phyloP scores from a whole-genome alignment of 1,140 invertebrate species.

The Caerostris extrusa region DNA sequence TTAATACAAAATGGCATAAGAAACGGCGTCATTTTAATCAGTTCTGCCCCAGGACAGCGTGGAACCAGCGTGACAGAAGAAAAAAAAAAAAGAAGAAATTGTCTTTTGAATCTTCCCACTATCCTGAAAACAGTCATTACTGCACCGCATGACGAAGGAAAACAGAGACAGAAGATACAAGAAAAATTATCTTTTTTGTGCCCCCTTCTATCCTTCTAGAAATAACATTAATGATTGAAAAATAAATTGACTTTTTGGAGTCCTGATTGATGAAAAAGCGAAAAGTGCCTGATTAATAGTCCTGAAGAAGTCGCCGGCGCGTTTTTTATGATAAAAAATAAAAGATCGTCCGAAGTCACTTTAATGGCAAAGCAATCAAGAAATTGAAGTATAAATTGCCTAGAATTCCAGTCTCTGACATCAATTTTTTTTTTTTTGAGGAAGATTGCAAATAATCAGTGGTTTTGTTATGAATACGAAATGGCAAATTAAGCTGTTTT shows the following conservation, averaged over 20 bases:
- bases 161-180: neutral
- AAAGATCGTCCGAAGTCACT: constrained; percentile 29
- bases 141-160: constrained; percentile 2
- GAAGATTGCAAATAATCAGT: neutral
- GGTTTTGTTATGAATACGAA: constrained; percentile 1
- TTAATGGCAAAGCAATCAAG: constrained; percentile 29
- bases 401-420: neutral
- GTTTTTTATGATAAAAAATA: constrained; percentile 46
- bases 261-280: constrained; percentile 10
- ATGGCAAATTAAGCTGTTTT: neutral
- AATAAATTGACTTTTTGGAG: constrained; percentile 11
- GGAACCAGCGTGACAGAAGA: neutral
- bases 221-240: constrained; percentile 48
- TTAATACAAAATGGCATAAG: constrained; percentile 40
- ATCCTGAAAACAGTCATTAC: constrained; percentile 38
- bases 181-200: constrained; percentile 42
- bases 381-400: constrained; percentile 12
- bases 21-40: constrained; percentile 49
- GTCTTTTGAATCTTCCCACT: constrained; percentile 24
- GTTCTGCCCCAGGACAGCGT: neutral
- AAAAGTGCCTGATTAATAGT: constrained; percentile 46
- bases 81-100: constrained; percentile 16
- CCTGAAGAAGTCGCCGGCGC: constrained; percentile 26
- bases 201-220: neutral
- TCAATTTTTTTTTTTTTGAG: neutral